phyloP scores from a whole-genome alignment of 2,113 vertebrate genomes.

The Macrotis lagotis region DNA sequence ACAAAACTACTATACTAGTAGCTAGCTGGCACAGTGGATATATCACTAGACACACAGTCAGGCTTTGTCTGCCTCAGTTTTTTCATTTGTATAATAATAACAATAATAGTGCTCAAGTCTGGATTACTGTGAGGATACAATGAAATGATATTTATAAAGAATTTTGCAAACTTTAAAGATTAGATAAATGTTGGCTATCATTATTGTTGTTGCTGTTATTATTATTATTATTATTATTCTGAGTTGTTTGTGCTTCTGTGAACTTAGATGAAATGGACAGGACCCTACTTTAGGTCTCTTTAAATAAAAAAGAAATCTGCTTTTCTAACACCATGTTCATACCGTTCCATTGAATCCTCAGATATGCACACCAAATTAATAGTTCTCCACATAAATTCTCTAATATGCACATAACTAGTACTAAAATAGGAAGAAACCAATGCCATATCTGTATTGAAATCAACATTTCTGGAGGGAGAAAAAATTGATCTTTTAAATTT shows the following conservation, averaged over 20 bases:
- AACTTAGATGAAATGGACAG: constrained; percentile 3
- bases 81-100: neutral
- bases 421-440: neutral
- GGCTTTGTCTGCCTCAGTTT: neutral
- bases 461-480: too few species aligned
- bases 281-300: neutral
- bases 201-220: neutral
- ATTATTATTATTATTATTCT: neutral
- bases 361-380: neutral
- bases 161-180: neutral
- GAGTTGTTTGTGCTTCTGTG: neutral
- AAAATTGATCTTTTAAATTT: too few species aligned
- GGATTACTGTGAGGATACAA: neutral
- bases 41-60: neutral
- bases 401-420: constrained; percentile 9
- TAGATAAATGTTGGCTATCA: neutral
- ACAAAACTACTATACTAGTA: neutral
- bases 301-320: constrained; percentile 17
- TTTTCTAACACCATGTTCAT: constrained; percentile 10
- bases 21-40: neutral
- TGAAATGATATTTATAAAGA: neutral
- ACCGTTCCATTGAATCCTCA: neutral
- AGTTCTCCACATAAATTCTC: neutral
- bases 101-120: neutral
- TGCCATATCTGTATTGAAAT: neutral